Evolutionary conservation across 2,888 invertebrate species (phyloP), one percentile per base, ranked within the genome.

Genomic region (Eristalis pertinax): DNA sequence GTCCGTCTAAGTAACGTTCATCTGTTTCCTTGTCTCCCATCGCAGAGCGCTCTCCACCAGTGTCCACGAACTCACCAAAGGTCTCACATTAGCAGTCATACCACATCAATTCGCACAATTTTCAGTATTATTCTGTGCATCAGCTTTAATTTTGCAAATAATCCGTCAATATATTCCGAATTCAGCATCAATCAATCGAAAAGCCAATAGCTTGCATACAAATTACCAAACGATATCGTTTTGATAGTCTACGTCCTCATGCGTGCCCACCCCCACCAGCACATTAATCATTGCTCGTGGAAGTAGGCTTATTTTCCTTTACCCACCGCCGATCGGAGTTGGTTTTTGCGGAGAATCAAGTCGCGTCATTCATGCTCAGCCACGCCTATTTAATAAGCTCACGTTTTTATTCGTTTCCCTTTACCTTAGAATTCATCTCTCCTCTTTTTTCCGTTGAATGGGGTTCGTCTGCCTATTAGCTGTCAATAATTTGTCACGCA

Each of bases 401-500:
- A 74, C 68, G 80, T 56, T 64, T 81, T 62, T 32, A 35, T 26
- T 58, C 43, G 65, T 8, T 58, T 80, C 67, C 65, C 67, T 65
- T 22, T 62, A 11, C 38, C 67, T 68, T 67, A 4, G 29, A 4
- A 15, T 79, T 26, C 19, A 13, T 41, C n/a, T 38, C 63, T 11
- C 32, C 13, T 56, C 43, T 24, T 32, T 4, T 62, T 38, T 62
- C 38, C 26, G 19, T n/a, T 22, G n/a, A 35, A 58, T 19, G 32
- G 38, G 13, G 56, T 60, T 65, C 43, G 68, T 73, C 72, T 80
- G 43, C 56, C 75, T 76, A 80, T 69, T 81, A 77, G 76, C 84
- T 85, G 80, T 80, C 84, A 76, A 80, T 77, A 85, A 73, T 81
- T 85, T 81, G 80, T 85, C 84, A 85, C 80, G 84, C 80, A 85